Evolutionary conservation across 2,888 invertebrate species (phyloP), one percentile per base, ranked within the genome.

Genomic region (Rhamphomyia laevipes): DNA sequence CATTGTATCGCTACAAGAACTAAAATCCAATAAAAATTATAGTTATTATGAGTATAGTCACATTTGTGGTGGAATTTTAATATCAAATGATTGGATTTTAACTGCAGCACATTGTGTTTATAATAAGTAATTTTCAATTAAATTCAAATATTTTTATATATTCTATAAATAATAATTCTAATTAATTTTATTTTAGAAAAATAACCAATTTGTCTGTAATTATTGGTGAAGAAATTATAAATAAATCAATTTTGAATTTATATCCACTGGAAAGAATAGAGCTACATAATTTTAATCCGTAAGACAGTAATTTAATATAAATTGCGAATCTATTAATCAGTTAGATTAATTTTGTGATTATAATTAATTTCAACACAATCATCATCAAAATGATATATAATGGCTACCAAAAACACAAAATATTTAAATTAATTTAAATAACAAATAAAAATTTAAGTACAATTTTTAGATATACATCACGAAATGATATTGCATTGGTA

Each of bases 91-190:
- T 4, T 68, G 68, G 67, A 62, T 68, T 45, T 51, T 69, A 33
- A 63, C 66, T 12, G 69, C 68, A 5, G 69, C 63, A 2, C 69
- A 69, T 53, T 69, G 69, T 46, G 56, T 66, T 30, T 63, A 64
- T 61, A 54, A 56, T 30, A 68, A 67, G 68, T 68, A 52, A 55
- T 15, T 42, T 27, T 9, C 18, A 9, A 18, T 12, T 13, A 21
- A 7, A 11, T 13, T 45, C 12, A 9, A 21, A 17, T 4, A 48
- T 42, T 7, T 49, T n/a, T n/a, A n/a, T n/a, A n/a, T n/a, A n/a
- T n/a, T n/a, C 21, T n/a, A 4, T 27, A 27, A 27, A 27, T 27
- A 27, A 13, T n/a, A 16, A 21, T 12, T 21, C 10, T 43, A 27
- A 21, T 35, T 17, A 9, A n/a, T 23, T 15, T 44, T 45, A 44